phyloP scores from a whole-genome alignment of 1,140 invertebrate genomes.

The Euura saliciscinereae region DNA sequence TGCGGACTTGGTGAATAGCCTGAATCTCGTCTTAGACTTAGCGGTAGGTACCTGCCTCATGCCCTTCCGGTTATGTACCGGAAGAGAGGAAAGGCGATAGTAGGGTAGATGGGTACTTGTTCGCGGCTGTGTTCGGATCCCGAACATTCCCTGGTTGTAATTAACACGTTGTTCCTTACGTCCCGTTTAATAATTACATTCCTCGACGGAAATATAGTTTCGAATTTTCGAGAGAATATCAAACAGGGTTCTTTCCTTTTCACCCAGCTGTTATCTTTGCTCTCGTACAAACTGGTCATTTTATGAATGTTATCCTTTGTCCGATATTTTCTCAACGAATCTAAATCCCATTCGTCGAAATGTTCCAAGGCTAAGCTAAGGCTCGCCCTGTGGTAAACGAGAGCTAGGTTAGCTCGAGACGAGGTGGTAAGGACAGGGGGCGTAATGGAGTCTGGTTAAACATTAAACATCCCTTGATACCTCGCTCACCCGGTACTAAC shows the following conservation, averaged over 20 bases:
- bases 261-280: no score
- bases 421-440: slow-evolving; percentile 27
- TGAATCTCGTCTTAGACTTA: slow-evolving; percentile 5
- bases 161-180: neutral
- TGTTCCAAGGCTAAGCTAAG: slow-evolving; percentile 10
- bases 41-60: neutral
- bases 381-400: slow-evolving; percentile 29
- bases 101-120: neutral
- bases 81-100: neutral
- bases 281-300: neutral
- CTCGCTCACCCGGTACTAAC: slow-evolving; percentile 48
- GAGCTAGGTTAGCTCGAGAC: slow-evolving; percentile 36
- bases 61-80: neutral
- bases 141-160: neutral
- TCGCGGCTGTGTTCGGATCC: neutral
- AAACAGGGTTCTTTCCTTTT: neutral
- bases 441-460: slow-evolving; percentile 58
- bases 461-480: slow-evolving; percentile 58
- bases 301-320: neutral
- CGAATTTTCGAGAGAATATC: neutral
- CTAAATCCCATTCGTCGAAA: neutral
- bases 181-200: no score
- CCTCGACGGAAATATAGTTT: no score
- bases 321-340: neutral
- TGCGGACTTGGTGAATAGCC: slow-evolving; percentile 16